phyloP scores from a whole-genome alignment of 2,797 vertebrate species.

The Cuculus canorus region DNA sequence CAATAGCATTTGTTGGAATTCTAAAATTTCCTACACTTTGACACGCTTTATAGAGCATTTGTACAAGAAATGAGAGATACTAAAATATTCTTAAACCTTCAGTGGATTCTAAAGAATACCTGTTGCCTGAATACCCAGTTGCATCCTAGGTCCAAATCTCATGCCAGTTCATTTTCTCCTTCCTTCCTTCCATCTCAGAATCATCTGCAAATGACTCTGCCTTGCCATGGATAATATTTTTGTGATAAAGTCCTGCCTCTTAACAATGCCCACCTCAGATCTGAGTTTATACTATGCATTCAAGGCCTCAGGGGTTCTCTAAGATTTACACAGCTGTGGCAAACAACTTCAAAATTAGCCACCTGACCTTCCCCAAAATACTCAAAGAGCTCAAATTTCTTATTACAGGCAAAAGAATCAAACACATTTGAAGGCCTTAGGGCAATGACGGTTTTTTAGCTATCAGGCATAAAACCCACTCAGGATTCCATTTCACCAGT shows the following conservation, averaged over 20 bases:
- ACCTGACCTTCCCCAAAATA: conserved; percentile 26
- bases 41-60: neutral
- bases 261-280: neutral
- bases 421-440: neutral
- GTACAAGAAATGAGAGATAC: neutral
- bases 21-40: neutral
- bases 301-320: neutral
- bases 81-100: neutral
- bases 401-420: conserved; percentile 27
- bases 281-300: neutral
- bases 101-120: neutral
- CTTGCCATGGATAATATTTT: neutral
- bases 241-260: neutral
- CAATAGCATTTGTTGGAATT: neutral
- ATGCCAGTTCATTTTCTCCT: neutral
- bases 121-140: neutral
- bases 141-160: neutral
- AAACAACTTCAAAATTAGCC: conserved; percentile 36
- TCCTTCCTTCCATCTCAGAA: neutral
- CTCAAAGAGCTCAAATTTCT: conserved; percentile 27
- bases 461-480: neutral
- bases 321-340: conserved; percentile 58
- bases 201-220: neutral
- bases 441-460: neutral
- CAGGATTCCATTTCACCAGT: neutral